Percentiles rank a stretch among this genome's conserved stretches.
Conservation (phyloP, 1,140 invertebrate genomes). For the Pseudachorutes palmiensis region DNA sequence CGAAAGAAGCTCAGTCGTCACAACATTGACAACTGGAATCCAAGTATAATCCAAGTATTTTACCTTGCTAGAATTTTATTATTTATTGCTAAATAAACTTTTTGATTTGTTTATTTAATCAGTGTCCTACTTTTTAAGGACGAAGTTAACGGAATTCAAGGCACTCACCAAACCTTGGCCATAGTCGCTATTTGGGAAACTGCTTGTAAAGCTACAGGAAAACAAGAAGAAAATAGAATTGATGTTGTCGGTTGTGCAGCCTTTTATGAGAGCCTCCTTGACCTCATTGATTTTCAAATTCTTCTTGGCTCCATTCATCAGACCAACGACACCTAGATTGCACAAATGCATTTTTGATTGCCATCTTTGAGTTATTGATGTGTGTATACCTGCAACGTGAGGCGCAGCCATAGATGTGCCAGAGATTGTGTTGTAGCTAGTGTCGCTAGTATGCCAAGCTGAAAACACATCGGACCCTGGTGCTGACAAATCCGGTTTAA, state of each 20-base stretch:
- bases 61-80: no score
- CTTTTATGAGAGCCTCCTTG: background rate
- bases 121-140: no score
- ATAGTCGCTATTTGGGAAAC: background rate
- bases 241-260: background rate
- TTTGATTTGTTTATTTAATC: no score
- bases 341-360: no score
- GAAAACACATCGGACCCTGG: background rate
- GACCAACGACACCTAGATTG: background rate
- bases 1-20: background rate
- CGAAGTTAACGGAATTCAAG: background rate
- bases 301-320: background rate
- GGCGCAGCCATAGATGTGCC: background rate
- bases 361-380: no score
- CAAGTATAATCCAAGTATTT: background rate
- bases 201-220: background rate
- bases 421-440: background rate
- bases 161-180: background rate
- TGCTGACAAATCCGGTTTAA: background rate
- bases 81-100: no score
- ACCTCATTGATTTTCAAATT: background rate
- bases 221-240: background rate
- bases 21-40: conserved; percentile 15
- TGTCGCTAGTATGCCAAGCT: background rate
- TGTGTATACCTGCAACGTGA: background rate